Base-by-base conservation (phyloP, 2,113 vertebrate species). In the Lepus americanus region DNA sequence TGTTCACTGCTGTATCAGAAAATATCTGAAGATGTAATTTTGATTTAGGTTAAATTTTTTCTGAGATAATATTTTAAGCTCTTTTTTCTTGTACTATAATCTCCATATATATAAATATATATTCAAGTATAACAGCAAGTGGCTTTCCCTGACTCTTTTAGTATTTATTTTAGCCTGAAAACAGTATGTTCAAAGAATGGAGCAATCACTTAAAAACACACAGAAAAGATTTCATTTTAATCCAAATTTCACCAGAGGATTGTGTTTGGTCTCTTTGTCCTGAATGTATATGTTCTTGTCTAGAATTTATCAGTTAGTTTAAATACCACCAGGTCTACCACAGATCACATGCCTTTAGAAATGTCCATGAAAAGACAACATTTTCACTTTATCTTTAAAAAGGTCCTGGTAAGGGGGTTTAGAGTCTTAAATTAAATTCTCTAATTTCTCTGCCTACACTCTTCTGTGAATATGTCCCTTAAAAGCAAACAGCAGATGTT, bases 401-500 rank as follows among this genome's bases (percentile, higher is more conserved):
- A 83, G 7, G 66, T 72, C 33, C 49, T 90, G 20, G 44, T 87
- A 39, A 94, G 59, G 49, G 94, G n/a, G 44, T 39, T 81, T 85
- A 9, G 23, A 11, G 86, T 77, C 53, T 95, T 94, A 97, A 97
- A 93, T 92, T 96, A 96, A 97, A n/a, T 29, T 97, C 31, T 84
- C 77, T 96, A 92, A 84, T 39, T 97, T 89, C 44, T 97, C 91
- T 95, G 27, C 8, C 92, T 82, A 93, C 16, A 86, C 13, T 95
- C 85, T 92, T 96, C 83, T 44, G 33, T 83, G 85, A 97, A 89
- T 90, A 92, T 88, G 12, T 25, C 67, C 72, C 91, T 90, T 72
- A 95, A 96, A 96, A 90, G 14, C 51, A 97, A 97, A 96, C 13
- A 97, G 89, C 95, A 98, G 97, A 95, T 96, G 94, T 91, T 98